phyloP scores from a whole-genome alignment of 2,113 vertebrate species.

The Peromyscus californicus region DNA sequence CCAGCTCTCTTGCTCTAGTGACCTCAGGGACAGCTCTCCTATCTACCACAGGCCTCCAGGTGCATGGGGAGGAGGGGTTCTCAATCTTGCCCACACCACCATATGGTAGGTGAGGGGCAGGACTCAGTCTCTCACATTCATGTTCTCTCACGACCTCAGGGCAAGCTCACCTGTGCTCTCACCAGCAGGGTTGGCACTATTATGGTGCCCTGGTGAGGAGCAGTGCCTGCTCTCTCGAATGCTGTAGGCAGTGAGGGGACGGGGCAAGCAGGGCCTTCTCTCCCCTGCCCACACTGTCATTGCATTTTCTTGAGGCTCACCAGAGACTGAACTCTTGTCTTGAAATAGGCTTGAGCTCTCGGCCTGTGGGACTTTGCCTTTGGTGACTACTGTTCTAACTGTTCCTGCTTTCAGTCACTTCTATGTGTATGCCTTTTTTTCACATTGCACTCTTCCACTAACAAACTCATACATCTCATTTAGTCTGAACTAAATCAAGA shows the following conservation, averaged over 20 bases:
- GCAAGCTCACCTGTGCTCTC: neutral
- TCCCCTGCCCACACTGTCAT: neutral
- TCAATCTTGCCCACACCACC: neutral
- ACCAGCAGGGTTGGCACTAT: neutral
- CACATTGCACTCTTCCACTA: neutral
- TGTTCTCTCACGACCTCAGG: neutral
- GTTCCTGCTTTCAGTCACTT: neutral
- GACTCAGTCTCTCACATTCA: neutral
- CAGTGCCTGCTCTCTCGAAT: neutral
- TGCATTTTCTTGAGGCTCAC: neutral
- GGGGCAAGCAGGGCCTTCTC: neutral
- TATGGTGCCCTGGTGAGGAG: neutral
- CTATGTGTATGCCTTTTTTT: neutral
- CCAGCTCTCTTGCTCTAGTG: neutral
- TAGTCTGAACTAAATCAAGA: slow-evolving; percentile 28
- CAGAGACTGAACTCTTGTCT: neutral
- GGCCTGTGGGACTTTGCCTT: neutral
- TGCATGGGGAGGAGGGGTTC: neutral
- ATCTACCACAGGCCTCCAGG: neutral
- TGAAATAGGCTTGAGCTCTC: neutral
- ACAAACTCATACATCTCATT: neutral
- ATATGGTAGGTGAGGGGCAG: neutral
- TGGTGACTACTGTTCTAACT: neutral
- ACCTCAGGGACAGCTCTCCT: neutral
- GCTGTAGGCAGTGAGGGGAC: neutral